Conservation (phyloP, 2,113 vertebrate genomes). For the Urocolius indicus region DNA sequence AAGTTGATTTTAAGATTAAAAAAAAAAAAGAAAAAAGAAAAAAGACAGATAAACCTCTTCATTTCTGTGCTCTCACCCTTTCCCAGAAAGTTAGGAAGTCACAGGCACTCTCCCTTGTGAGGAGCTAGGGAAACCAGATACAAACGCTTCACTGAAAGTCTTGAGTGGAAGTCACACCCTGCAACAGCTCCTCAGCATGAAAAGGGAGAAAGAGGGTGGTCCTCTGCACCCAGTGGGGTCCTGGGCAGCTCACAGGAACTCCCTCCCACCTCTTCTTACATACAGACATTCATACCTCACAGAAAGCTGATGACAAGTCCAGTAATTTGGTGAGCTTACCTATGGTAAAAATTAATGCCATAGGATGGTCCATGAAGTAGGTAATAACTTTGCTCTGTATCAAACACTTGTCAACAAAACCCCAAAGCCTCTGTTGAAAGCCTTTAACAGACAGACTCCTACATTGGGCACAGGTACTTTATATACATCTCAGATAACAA, state of each 20-base stretch:
- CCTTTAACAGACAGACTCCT: neutral
- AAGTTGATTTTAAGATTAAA: neutral
- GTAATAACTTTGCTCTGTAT: neutral
- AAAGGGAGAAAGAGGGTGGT: neutral
- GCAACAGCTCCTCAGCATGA: neutral
- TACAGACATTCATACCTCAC: accelerated
- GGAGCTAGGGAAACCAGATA: neutral
- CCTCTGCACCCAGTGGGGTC: neutral
- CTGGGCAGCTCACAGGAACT: neutral
- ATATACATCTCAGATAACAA: neutral
- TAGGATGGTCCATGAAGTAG: neutral
- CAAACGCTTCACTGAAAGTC: neutral
- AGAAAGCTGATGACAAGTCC: neutral
- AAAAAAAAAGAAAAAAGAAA: neutral
- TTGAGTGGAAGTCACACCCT: neutral
- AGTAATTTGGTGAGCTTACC: neutral
- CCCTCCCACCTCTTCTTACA: neutral
- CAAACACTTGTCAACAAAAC: neutral
- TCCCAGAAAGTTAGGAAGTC: neutral
- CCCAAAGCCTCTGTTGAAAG: neutral
- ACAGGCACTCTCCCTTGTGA: neutral
- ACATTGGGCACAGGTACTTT: neutral
- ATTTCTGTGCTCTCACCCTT: neutral
- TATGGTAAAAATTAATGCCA: neutral
- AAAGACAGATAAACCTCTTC: neutral